phyloP scores from a whole-genome alignment of 1,140 invertebrate genomes.

The Helicorthomorpha holstii region DNA sequence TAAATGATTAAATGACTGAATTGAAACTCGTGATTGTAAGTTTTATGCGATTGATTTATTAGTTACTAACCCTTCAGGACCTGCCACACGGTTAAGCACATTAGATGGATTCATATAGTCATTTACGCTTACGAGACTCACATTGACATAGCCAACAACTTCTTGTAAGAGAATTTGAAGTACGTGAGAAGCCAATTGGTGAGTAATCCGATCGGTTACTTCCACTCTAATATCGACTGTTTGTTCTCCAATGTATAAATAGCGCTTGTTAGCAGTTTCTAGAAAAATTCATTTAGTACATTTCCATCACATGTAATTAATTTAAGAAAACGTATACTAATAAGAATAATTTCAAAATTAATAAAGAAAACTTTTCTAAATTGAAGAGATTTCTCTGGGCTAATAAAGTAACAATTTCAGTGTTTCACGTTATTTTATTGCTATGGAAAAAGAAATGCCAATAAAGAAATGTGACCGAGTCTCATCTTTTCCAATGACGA shows the following conservation, averaged over 20 bases:
- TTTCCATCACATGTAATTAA: no score
- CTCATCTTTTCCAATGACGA: no score
- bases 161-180: slow-evolving; percentile 44
- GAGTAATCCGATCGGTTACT: slow-evolving; percentile 30
- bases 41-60: slow-evolving; percentile 7
- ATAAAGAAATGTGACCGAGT: no score
- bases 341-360: no score
- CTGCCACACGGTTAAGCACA: slow-evolving; percentile 21
- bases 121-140: slow-evolving; percentile 29
- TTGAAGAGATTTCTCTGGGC: no score
- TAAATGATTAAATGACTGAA: neutral
- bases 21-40: slow-evolving; percentile 2
- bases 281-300: no score
- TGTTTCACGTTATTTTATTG: no score
- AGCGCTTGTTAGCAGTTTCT: no score
- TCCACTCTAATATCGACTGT: slow-evolving; percentile 21
- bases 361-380: no score
- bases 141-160: slow-evolving; percentile 39
- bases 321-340: no score
- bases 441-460: no score
- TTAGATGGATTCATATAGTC: slow-evolving; percentile 28
- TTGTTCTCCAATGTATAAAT: slow-evolving; percentile 18
- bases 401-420: no score
- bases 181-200: slow-evolving; percentile 41
- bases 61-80: slow-evolving; percentile 9